Evolutionary conservation across 2,888 invertebrate genomes (phyloP).

Genomic region (Pandemis cinnamomeana): DNA sequence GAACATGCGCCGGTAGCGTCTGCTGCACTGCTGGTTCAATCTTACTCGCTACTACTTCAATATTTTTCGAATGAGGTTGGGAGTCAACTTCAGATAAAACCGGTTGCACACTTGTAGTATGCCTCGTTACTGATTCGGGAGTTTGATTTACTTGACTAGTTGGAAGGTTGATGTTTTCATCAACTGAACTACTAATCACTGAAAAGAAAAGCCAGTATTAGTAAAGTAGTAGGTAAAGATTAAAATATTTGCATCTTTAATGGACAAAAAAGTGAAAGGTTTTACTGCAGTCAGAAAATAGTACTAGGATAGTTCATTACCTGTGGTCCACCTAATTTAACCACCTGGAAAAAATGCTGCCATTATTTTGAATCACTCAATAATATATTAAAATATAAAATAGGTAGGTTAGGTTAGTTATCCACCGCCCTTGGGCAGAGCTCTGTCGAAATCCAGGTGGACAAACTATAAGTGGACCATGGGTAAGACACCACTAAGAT

Average conservation of each 20-base stretch:
- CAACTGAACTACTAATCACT: constrained; percentile 78
- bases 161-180: constrained; percentile 72
- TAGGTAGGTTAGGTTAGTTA: too few species aligned
- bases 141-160: constrained; percentile 67
- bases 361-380: too few species aligned
- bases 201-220: constrained; percentile 54
- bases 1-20: constrained; percentile 52
- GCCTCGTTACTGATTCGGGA: constrained; percentile 47
- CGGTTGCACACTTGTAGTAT: constrained; percentile 59
- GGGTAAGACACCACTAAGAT: neutral
- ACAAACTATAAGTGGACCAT: too few species aligned
- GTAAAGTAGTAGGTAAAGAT: constrained; percentile 18
- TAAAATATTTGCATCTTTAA: neutral
- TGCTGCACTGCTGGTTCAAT: constrained; percentile 54
- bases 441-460: too few species aligned
- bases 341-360: too few species aligned
- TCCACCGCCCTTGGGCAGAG: too few species aligned
- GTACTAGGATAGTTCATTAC: too few species aligned
- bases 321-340: too few species aligned
- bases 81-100: constrained; percentile 55
- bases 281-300: neutral
- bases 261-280: neutral
- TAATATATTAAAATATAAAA: too few species aligned
- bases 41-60: constrained; percentile 55
- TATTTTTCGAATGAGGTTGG: constrained; percentile 52